Percentiles rank a stretch among this genome's conserved stretches.
Evolutionary conservation across 2,797 vertebrate genomes (phyloP).

Genomic region (Aulostomus chinensis): DNA sequence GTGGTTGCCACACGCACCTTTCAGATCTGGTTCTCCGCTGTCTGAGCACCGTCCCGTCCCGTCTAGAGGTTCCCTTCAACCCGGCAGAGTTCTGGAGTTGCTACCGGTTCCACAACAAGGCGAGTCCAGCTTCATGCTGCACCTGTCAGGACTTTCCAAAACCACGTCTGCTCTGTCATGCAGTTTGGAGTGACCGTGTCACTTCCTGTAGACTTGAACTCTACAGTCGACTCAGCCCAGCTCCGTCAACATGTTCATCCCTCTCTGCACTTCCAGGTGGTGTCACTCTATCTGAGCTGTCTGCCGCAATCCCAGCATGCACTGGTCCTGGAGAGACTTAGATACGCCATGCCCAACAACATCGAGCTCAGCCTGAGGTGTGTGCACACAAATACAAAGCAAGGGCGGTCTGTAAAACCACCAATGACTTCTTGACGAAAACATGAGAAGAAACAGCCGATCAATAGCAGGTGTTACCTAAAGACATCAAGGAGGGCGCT

Average conservation of each 20-base stretch:
- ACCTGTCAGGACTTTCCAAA: too few relatives aligned
- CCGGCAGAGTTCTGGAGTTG: constrained; percentile 93
- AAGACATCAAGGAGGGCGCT: too few relatives aligned
- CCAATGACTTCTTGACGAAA: too few relatives aligned
- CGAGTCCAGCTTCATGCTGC: constrained; percentile 33
- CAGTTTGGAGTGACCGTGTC: too few relatives aligned
- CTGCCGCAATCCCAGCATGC: constrained; percentile 89
- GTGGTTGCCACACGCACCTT: constrained; percentile 87
- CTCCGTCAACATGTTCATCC: too few relatives aligned
- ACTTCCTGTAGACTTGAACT: too few relatives aligned
- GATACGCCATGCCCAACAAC: constrained; percentile 90
- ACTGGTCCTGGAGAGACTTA: constrained; percentile 89
- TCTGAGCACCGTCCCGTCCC: constrained; percentile 88
- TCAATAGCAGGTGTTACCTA: too few relatives aligned
- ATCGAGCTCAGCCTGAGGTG: constrained; percentile 92
- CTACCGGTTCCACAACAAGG: constrained; percentile 96
- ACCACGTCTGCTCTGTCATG: too few relatives aligned
- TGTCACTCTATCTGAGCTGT: constrained; percentile 89
- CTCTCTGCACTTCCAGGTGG: too few relatives aligned
- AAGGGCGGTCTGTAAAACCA: too few relatives aligned
- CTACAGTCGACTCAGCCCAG: too few relatives aligned
- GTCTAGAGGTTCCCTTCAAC: constrained; percentile 90
- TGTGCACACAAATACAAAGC: constrained; percentile 3
- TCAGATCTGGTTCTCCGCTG: constrained; percentile 92
- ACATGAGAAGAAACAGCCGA: too few relatives aligned